Evolutionary conservation across 2,797 vertebrate genomes (phyloP), one percentile per base, ranked within the genome.

Genomic region (Prunella strophiata): DNA sequence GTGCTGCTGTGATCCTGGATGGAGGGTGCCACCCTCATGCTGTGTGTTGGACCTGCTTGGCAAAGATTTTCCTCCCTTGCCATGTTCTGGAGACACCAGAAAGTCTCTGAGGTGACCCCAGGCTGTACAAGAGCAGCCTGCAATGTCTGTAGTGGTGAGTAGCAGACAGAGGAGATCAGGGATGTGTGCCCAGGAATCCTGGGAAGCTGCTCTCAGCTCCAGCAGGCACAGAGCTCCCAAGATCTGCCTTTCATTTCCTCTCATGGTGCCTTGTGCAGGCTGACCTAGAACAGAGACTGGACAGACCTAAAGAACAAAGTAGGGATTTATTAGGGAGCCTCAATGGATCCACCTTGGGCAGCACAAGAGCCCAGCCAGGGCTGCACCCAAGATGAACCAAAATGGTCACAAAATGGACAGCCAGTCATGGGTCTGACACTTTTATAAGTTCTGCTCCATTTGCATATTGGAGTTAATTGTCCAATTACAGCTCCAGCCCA

Each of bases 31-130:
- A 47, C 11, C 29, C 34, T 85, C 13, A 2, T 50, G 63, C 16
- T 42, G 8, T 26, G 10, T 30, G 16, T 57, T 57, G 21, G 71
- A 21, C 21, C 30, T 62, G 16, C 8, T 36, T 62, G 62, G 45
- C 52, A 71, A 32, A 88, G 23, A 6, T 77, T 50, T 92, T 81
- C 26, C 40, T 76, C 84, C 47, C 20, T 61, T 54, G 26, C 30
- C 2, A 0, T 2, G 11, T n/a, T n/a, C n/a, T 29, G 45, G 59
- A 82, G 36, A 50, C 40, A 50, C 11, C 0, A 0, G 17, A 11
- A 68, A 82, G 9, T 48, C 34, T 43, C 55, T 0, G 4, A 68
- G 32, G 42, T 62, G 36, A 27, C 34, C 19, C 3, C 27, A 23
- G 34, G 29, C 61, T 86, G 30, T 67, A 27, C 58, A 54, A 0